Evolutionary conservation across 2,888 invertebrate species (phyloP).

Genomic region (Lampropteryx suffumata): DNA sequence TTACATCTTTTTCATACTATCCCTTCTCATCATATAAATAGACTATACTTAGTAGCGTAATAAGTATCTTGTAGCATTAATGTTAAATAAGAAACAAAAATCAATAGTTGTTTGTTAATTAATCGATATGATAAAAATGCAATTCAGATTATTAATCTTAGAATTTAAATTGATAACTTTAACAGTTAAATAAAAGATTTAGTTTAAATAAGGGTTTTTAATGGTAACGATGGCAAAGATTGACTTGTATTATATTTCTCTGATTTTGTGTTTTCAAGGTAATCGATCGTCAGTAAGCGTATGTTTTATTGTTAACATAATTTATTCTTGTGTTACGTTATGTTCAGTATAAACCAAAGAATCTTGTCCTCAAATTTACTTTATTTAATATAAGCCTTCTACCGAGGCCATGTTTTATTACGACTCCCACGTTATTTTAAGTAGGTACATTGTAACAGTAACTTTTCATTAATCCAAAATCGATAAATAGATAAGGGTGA

Average conservation of each 20-base stretch:
- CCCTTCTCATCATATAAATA: conserved; percentile 68
- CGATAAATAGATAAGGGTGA: conserved; percentile 79
- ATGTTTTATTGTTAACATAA: conserved; percentile 46
- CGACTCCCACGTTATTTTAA: conserved; percentile 47
- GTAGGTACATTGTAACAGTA: conserved; percentile 59
- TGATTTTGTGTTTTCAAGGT: conserved; percentile 41
- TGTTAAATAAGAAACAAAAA: conserved; percentile 60
- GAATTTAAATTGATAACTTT: conserved; percentile 60
- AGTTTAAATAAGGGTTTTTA: conserved; percentile 49
- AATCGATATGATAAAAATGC: conserved; percentile 78
- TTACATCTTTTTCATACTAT: conserved; percentile 47
- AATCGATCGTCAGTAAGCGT: conserved; percentile 29
- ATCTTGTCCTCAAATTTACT: conserved; percentile 27
- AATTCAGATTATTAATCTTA: conserved; percentile 81
- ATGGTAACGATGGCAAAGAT: conserved; percentile 56
- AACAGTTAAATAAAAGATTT: conserved; percentile 66
- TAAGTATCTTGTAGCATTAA: conserved; percentile 67
- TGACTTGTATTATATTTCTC: conserved; percentile 34
- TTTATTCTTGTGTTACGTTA: conserved; percentile 53
- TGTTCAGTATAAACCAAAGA: conserved; percentile 43
- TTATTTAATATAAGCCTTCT: conserved; percentile 23
- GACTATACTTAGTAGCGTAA: conserved; percentile 66
- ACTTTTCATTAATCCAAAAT: conserved; percentile 73
- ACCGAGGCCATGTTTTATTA: conserved; percentile 34
- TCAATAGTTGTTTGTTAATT: conserved; percentile 81